Conservation (phyloP, 2,888 invertebrate genomes). For the Apeira syringaria region DNA sequence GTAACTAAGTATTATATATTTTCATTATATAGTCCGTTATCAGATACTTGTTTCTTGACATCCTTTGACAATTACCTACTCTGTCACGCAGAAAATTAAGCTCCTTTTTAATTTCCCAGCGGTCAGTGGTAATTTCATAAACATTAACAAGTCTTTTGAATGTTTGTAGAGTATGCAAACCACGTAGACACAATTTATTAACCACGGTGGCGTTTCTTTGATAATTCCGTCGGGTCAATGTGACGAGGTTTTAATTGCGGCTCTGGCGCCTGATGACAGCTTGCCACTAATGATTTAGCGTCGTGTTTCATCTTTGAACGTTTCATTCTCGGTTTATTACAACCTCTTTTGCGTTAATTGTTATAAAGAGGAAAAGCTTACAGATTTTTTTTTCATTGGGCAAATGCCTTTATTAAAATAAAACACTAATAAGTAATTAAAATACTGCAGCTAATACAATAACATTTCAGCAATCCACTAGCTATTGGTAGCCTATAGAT, state of each 20-base stretch:
- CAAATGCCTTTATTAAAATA: too few relatives aligned
- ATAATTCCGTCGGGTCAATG: constrained; percentile 47
- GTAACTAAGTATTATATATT: too few relatives aligned
- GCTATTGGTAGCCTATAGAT: too few relatives aligned
- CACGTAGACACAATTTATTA: constrained; percentile 67
- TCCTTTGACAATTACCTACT: constrained; percentile 15
- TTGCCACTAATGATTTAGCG: constrained; percentile 38
- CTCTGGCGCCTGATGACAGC: constrained; percentile 49
- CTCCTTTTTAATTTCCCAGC: constrained; percentile 44
- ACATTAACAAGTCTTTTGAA: constrained; percentile 61
- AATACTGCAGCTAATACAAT: too few relatives aligned
- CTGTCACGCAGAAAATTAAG: constrained; percentile 60
- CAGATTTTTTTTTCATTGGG: too few relatives aligned
- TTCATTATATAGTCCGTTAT: too few relatives aligned
- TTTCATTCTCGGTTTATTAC: too few relatives aligned
- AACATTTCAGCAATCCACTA: too few relatives aligned
- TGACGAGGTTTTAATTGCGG: constrained; percentile 54
- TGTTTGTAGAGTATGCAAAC: constrained; percentile 49
- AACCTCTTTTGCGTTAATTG: too few relatives aligned
- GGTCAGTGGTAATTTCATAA: constrained; percentile 50
- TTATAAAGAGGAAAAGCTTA: too few relatives aligned
- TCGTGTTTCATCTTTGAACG: background rate
- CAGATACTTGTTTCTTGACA: background rate
- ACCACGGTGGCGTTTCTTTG: constrained; percentile 52
- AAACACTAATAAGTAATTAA: too few relatives aligned